phyloP scores from a whole-genome alignment of 2,888 invertebrate species.

The Synergus umbraculus region DNA sequence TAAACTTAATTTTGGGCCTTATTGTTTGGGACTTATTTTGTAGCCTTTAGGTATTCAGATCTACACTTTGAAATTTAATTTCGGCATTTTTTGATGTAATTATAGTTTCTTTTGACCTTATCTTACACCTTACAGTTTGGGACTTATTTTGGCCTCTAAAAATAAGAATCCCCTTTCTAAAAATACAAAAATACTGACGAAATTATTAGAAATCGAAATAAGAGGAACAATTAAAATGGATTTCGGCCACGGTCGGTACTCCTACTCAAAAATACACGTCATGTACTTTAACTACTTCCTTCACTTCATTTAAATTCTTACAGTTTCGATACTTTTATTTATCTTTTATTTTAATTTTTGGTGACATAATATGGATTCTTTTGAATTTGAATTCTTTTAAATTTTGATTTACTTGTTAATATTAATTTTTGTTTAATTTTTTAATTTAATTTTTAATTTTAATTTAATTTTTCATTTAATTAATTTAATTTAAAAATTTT shows the following conservation, averaged over 20 bases:
- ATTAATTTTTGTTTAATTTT: neutral
- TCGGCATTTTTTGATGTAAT: no score
- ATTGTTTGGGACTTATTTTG: no score
- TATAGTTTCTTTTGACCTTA: no score
- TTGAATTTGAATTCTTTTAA: neutral
- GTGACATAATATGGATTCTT: neutral
- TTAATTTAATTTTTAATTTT: neutral
- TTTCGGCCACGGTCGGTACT: slow-evolving; percentile 4
- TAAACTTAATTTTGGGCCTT: no score
- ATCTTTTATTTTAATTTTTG: neutral
- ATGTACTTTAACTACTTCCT: neutral
- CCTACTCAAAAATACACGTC: slow-evolving; percentile 13
- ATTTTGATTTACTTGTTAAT: neutral
- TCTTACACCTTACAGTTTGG: no score
- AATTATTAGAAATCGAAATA: slow-evolving; percentile 2
- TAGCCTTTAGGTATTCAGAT: no score
- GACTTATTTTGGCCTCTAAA: no score
- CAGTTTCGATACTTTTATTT: neutral
- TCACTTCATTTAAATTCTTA: neutral
- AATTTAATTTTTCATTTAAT: no score
- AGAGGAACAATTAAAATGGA: neutral
- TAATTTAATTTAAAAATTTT: no score
- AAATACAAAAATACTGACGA: neutral
- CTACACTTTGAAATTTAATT: no score
- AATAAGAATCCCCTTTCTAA: neutral